Evolutionary conservation across 2,797 vertebrate genomes (phyloP), one percentile per base, ranked within the genome.

Genomic region (Loriculus beryllinus): DNA sequence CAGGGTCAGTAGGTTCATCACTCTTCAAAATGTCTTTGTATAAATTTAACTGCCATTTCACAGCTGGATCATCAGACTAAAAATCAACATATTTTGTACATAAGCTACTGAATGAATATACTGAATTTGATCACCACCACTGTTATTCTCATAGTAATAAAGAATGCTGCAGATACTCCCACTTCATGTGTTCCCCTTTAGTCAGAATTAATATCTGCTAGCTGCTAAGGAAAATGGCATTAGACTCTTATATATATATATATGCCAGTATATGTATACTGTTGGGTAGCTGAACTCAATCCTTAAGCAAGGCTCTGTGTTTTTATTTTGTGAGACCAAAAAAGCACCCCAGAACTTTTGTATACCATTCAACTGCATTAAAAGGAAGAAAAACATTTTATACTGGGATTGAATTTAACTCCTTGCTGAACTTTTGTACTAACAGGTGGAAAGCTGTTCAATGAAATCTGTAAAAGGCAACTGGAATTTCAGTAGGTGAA

Each of bases 41-140:
- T 26, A 99, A 98, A 96, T 99, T 99, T 28, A 99, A 96, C 95
- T 99, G 99, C 99, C 99, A 99, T 94, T 99, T 98, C 87, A 99
- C 99, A 35, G 99, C 99, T 54, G 99, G 99, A 88, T 99, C 99
- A 96, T 99, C 99, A 25, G 99, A 99, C 99, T 99, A 90, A 88
- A 97, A 96, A 47, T 48, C 22, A 93, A 97, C 63, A 86, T 19
- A 90, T 78, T 80, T 80, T 0, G 4, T 59, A 57, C 0, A 2
- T 77, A 75, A 92, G 17, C 31, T 72, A 45, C 19, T 86, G 56
- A 76, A 75, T 52, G 8, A 86, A 86, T 39, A n/a, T 22, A 45
- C 23, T 84, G 52, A 60, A 80, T 68, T 40, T 60, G 19, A 75
- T 15, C 14, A 42, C 42, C 13, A 48, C 12, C 14, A 40, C 13